Evolutionary conservation across 35 echinoderm and acorn worm species (phyloP).

Genomic region (Stichopus chloronotus): DNA sequence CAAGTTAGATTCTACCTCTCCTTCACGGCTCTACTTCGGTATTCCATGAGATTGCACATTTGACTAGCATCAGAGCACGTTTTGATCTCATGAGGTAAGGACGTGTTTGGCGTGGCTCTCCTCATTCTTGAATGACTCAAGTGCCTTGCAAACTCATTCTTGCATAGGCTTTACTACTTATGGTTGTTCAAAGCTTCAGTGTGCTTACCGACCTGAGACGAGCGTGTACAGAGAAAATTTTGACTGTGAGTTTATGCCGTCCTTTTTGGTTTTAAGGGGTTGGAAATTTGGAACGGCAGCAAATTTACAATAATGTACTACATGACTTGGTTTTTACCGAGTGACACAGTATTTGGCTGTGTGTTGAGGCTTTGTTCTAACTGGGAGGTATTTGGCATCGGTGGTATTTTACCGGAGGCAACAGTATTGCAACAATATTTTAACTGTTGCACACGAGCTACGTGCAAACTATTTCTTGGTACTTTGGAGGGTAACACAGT

Average conservation of each 20-base stretch:
- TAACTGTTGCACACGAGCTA: too few relatives aligned
- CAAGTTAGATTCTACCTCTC: too few relatives aligned
- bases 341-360: conserved; percentile 18
- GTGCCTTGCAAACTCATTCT: background rate
- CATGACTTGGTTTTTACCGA: conserved; percentile 7
- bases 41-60: too few relatives aligned
- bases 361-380: background rate
- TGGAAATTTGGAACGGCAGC: conserved; percentile 4
- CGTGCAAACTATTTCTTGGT: too few relatives aligned
- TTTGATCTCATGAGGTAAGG: too few relatives aligned
- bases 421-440: too few relatives aligned
- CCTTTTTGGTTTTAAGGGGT: background rate
- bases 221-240: conserved; percentile 25
- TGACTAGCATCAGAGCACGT: too few relatives aligned
- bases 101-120: background rate
- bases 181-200: background rate
- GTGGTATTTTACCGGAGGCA: too few relatives aligned
- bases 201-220: conserved; percentile 12
- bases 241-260: background rate
- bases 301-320: background rate
- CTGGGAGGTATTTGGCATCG: background rate
- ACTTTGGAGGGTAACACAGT: too few relatives aligned
- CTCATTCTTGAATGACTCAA: background rate
- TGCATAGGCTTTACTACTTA: background rate
- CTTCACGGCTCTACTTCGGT: too few relatives aligned